Percentiles rank a stretch among this genome's conserved stretches.
Evolutionary conservation across 1,140 invertebrate genomes (phyloP).

Genomic region (Leptoteleia sp.): DNA sequence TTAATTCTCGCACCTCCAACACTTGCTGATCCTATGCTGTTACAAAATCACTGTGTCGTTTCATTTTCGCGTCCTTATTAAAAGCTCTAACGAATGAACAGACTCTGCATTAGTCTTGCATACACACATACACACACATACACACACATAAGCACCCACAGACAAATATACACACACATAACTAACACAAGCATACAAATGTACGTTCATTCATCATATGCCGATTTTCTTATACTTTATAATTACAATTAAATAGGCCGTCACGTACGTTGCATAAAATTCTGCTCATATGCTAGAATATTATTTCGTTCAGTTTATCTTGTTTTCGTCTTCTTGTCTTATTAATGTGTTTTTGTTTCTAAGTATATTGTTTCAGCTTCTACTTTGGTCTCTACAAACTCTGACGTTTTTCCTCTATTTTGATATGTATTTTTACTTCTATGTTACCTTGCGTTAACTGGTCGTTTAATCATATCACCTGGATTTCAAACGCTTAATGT

Average conservation of each 20-base stretch:
- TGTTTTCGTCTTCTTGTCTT: too few relatives aligned
- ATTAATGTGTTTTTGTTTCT: conserved; percentile 38
- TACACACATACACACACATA: neutral
- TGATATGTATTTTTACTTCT: conserved; percentile 24
- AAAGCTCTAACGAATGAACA: conserved; percentile 47
- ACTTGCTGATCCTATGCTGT: conserved; percentile 52
- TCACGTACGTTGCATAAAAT: conserved; percentile 39
- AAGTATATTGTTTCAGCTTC: conserved; percentile 43
- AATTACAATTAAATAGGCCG: conserved; percentile 40
- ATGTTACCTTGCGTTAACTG: too few relatives aligned
- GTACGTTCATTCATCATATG: conserved; percentile 18
- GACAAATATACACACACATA: too few relatives aligned
- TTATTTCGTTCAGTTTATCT: conserved; percentile 45
- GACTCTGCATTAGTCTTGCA: conserved; percentile 2
- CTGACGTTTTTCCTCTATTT: conserved; percentile 25
- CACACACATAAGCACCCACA: too few relatives aligned
- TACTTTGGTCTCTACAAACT: conserved; percentile 31
- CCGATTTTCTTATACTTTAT: conserved; percentile 24
- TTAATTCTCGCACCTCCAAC: conserved; percentile 54
- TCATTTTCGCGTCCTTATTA: conserved; percentile 33
- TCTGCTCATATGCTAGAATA: conserved; percentile 34
- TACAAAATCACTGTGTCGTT: conserved; percentile 41
- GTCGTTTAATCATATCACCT: too few relatives aligned
- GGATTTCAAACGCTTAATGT: conserved; percentile 28
- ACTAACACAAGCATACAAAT: too few relatives aligned